Base-by-base conservation (phyloP, 2,113 vertebrate species). In the Eidolon helvum region DNA sequence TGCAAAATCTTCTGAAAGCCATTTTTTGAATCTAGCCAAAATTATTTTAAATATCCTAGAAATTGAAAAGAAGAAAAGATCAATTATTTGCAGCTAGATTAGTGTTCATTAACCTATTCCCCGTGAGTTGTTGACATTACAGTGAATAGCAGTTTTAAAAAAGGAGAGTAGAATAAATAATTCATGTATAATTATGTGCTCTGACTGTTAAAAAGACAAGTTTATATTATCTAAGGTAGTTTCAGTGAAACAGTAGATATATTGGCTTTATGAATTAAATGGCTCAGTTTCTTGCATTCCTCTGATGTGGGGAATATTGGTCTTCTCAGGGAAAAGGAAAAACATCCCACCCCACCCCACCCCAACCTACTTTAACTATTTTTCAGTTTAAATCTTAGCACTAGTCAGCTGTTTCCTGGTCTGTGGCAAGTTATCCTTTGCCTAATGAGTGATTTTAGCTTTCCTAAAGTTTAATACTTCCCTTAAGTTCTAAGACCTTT, bases 391-490 rank as follows among this genome's bases (percentile, higher is more conserved):
- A 79, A 40, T 91, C 53, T 94, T 96, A 18, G 68, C 77, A 90
- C 21, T 16, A 89, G n/a, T 90, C 57, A 2, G 1, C 3, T 92
- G 88, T 72, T 90, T 97, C 75, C 68, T 88, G 21, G 90, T 71
- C 69, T 95, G 0, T 90, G 78, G 80, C 21, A 95, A 78, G 72
- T 74, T 96, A 16, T 18, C 7, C 50, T 57, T 7, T 69, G 93
- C 57, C 57, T 95, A 90, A 85, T 88, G 93, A 95, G 78, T 95
- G 0, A 26, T 78, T 96, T 69, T 61, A 87, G 10, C 48, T 97
- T 97, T 95, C 38, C 33, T 97, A 83, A 87, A 96, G 85, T 33
- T n/a, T 89, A 87, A 94, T 24, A 24, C 30, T 93, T 95, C 38
- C 71, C 24, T 83, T 43, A 77, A 78, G 18, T 83, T 80, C 45